Evolutionary conservation across 1,140 invertebrate genomes (phyloP).

Genomic region (Psilanteris sp.): DNA sequence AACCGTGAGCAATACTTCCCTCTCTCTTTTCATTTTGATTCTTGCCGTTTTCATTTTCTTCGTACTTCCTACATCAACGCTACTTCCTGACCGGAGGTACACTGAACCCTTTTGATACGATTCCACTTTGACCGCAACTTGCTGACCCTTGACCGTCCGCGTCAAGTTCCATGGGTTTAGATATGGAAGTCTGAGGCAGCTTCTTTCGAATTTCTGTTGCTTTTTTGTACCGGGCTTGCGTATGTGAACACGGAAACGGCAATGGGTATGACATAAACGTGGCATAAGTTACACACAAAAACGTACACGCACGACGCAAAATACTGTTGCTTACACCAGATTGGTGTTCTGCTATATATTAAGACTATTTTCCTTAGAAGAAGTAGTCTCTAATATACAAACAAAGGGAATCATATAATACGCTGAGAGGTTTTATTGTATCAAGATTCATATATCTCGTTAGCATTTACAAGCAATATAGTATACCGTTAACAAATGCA

Average conservation of each 20-base stretch:
- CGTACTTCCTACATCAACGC: constrained; percentile 18
- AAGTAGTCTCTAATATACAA: constrained; percentile 34
- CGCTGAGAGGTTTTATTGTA: neutral
- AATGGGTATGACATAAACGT: constrained; percentile 10
- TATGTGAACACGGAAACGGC: constrained; percentile 31
- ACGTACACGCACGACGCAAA: constrained; percentile 18
- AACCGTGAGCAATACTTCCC: neutral
- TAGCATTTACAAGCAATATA: constrained; percentile 16
- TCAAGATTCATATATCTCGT: constrained; percentile 1
- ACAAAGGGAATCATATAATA: constrained; percentile 25
- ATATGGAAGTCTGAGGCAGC: constrained; percentile 40
- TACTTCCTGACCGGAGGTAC: constrained; percentile 27
- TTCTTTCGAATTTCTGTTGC: constrained; percentile 17
- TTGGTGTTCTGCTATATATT: constrained; percentile 22
- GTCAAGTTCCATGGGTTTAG: constrained; percentile 31
- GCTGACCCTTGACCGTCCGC: constrained; percentile 51
- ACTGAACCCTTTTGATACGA: constrained; percentile 46
- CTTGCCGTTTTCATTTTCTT: constrained; percentile 7
- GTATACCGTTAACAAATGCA: constrained; percentile 29
- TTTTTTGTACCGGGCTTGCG: neutral
- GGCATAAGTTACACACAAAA: constrained; percentile 3
- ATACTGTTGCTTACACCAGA: constrained; percentile 10
- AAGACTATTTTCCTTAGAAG: constrained; percentile 31
- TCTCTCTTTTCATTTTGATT: constrained; percentile 9
- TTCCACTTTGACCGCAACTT: constrained; percentile 46